Base-by-base conservation (phyloP, 2,888 invertebrate genomes). In the Allolobophora icterica region DNA sequence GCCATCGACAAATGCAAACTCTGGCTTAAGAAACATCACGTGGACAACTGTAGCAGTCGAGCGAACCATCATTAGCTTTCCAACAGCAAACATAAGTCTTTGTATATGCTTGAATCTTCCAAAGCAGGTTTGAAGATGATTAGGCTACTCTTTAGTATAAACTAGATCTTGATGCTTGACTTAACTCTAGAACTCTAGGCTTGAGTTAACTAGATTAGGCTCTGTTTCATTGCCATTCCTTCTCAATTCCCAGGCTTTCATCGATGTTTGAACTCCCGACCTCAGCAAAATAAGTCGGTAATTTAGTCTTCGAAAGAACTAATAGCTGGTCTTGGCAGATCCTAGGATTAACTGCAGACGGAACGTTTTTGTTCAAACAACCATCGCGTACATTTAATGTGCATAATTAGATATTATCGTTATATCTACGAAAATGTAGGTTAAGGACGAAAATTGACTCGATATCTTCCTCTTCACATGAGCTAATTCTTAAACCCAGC, bases 1-100 rank as follows among this genome's bases (percentile, higher is more conserved):
- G 71, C 71, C 71, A 71, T 71, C 71, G 71, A 71, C 71, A 71
- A 71, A n/a, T 71, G 71, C 71, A 71, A n/a, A n/a, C 71, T 71
- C 30, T 71, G 71, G 71, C 71, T 71, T 8, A 71, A 71, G 71
- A 71, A 71, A 13, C n/a, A 71, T n/a, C 71, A 71, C 71, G n/a
- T 71, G n/a, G 71, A 71, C n/a, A 71, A 71, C 71, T 71, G n/a
- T 71, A 8, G 71, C 30, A n/a, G 71, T 13, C 30, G n/a, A 17
- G 30, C n/a, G 71, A 34, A 89, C 33, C 34, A 38, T 34, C 34
- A 40, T 30, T 34, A 40, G 40, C 24, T 8, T 89, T 35, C 17
- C 34, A 35, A 13, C 13, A 38, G 33, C 24, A 89, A 30, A 33
- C 13, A 30, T 89, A 15, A 33, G 35, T 38, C 89, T 89, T 89